Percentiles rank a stretch among this genome's conserved stretches.
Evolutionary conservation across 2,113 vertebrate species (phyloP).

Genomic region (Lampris incognitus): DNA sequence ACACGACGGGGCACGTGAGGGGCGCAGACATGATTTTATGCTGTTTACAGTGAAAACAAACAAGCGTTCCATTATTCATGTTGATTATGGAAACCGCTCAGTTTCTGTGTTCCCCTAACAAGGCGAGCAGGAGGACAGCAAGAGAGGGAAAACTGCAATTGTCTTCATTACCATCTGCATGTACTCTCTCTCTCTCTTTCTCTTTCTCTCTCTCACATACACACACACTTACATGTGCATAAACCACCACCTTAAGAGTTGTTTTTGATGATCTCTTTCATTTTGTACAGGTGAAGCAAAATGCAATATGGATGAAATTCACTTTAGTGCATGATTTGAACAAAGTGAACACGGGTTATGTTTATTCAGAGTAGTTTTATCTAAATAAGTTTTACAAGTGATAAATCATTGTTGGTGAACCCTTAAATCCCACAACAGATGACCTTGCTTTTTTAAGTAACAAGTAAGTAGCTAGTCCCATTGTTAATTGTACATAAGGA

Average conservation of each 20-base stretch:
- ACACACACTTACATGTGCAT: neutral
- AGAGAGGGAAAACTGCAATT: constrained; percentile 34
- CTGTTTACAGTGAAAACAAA: constrained; percentile 66
- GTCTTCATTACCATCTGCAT: constrained; percentile 37
- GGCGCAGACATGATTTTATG: constrained; percentile 37
- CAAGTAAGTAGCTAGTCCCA: too few relatives aligned
- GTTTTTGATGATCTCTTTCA: too few relatives aligned
- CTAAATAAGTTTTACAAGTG: too few relatives aligned
- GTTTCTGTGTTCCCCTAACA: constrained; percentile 60
- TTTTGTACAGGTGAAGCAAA: too few relatives aligned
- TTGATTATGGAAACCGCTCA: constrained; percentile 58
- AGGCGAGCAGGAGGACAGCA: constrained; percentile 39
- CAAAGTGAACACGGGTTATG: too few relatives aligned
- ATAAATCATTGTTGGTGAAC: too few relatives aligned
- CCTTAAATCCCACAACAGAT: too few relatives aligned
- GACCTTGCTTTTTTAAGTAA: too few relatives aligned
- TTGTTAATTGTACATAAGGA: too few relatives aligned
- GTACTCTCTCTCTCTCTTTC: neutral
- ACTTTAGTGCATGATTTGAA: too few relatives aligned
- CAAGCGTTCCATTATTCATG: constrained; percentile 68
- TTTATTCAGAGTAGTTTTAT: too few relatives aligned
- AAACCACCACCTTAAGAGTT: neutral
- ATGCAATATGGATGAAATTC: too few relatives aligned
- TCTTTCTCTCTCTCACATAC: neutral
- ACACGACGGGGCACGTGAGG: neutral